A percentile compares a stretch with the other conserved stretches of the same genome.
These are phyloP conservation scores for Chelonus insularis DNA, from an alignment of 1,140 invertebrate species.

Conservation along the genomic window DNA sequence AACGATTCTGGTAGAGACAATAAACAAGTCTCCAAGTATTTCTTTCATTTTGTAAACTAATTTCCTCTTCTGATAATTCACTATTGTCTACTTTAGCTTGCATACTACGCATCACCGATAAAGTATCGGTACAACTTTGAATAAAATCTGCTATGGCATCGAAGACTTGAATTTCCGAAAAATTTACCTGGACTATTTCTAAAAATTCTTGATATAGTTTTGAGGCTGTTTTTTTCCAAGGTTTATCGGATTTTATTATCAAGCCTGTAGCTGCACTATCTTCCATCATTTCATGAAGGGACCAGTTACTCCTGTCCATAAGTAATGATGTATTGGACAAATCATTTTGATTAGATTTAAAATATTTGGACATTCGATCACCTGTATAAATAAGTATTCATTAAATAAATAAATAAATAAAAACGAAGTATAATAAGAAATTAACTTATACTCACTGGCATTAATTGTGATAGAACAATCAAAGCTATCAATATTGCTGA, in stretches of 20 bases:
- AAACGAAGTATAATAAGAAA: not conserved
- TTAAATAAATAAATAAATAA: not conserved
- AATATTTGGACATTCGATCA: not conserved
- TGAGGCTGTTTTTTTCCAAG: conserved; percentile 59
- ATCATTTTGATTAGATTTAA: not conserved
- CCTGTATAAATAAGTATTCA: no score
- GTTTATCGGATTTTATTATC: conserved; percentile 54
- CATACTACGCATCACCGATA: conserved; percentile 60
- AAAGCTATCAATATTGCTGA: not conserved
- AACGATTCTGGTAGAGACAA: conserved; percentile 78
- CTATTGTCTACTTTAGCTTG: conserved; percentile 63
- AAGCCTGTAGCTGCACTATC: conserved; percentile 55
- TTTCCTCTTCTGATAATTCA: conserved; percentile 48
- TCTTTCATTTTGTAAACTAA: conserved; percentile 72
- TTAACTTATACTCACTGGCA: not conserved
- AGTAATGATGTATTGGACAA: conserved; percentile 33
- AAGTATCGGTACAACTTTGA: conserved; percentile 60
- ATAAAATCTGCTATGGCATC: conserved; percentile 64
- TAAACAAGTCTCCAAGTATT: conserved; percentile 85
- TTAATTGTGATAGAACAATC: not conserved
- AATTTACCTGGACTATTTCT: conserved; percentile 62
- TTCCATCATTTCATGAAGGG: conserved; percentile 51
- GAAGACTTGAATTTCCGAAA: conserved; percentile 61
- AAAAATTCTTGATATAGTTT: conserved; percentile 65
- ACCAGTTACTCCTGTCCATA: conserved; percentile 42